A percentile compares a stretch with the other conserved stretches of the same genome.
Evolutionary conservation across 2,888 invertebrate species (phyloP).

Genomic region (Aphodius sticticus): DNA sequence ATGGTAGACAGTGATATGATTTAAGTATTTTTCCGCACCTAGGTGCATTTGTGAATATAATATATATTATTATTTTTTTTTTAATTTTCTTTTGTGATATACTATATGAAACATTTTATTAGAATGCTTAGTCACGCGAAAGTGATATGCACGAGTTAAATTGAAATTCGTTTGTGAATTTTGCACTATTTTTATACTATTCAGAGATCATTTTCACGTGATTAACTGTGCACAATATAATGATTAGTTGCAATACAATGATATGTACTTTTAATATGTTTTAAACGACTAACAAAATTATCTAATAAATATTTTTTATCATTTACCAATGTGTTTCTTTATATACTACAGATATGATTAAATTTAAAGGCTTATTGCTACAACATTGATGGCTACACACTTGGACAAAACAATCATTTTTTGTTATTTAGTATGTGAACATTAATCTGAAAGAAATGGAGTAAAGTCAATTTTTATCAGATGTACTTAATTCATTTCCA

Average conservation of each 20-base stretch:
- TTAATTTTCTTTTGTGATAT: slow-evolving; percentile 57
- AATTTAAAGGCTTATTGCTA: no score
- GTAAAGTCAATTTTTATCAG: no score
- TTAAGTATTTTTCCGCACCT: slow-evolving; percentile 57
- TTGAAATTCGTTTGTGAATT: slow-evolving; percentile 30
- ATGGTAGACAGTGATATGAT: slow-evolving; percentile 57
- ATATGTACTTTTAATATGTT: slow-evolving; percentile 55
- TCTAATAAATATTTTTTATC: slow-evolving; percentile 60
- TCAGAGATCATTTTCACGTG: slow-evolving; percentile 53
- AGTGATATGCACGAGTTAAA: slow-evolving; percentile 29
- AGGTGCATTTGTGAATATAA: slow-evolving; percentile 52
- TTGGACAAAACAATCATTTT: no score
- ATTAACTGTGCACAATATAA: slow-evolving; percentile 55
- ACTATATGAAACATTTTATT: slow-evolving; percentile 42
- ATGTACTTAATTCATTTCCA: no score
- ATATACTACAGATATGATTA: no score
- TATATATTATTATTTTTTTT: slow-evolving; percentile 43
- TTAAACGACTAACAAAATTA: slow-evolving; percentile 57
- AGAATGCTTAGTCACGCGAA: slow-evolving; percentile 35
- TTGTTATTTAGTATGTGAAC: no score
- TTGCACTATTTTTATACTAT: slow-evolving; percentile 36
- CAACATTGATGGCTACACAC: no score
- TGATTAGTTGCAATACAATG: slow-evolving; percentile 55
- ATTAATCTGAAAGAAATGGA: no score
- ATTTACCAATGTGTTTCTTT: slow-evolving; percentile 40